Conservation (phyloP, 2,113 vertebrate species). For the Anhinga rufa region DNA sequence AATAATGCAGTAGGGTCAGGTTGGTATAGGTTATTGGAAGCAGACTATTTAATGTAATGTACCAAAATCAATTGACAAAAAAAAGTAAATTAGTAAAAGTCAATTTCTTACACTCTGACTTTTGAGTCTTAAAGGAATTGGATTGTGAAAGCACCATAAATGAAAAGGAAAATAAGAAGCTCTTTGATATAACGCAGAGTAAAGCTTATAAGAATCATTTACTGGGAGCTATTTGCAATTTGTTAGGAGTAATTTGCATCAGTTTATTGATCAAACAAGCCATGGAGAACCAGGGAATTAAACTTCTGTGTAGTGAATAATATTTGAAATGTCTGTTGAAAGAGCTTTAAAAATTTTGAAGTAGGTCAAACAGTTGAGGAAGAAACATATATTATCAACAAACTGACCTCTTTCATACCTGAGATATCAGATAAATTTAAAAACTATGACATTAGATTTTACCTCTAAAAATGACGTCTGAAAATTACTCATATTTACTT, state of each 20-base stretch:
- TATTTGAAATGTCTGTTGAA: conserved; percentile 4
- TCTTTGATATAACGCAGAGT: neutral
- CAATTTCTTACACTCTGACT: neutral
- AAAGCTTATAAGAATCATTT: conserved; percentile 16
- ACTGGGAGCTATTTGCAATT: conserved; percentile 16
- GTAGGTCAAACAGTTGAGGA: neutral
- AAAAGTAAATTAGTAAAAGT: conserved; percentile 15
- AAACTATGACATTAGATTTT: neutral
- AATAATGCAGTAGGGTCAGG: neutral
- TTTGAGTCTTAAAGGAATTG: neutral
- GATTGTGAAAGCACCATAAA: neutral
- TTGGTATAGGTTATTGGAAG: neutral
- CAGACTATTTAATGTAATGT: neutral
- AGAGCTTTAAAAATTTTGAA: conserved; percentile 8
- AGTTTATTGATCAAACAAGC: conserved; percentile 55
- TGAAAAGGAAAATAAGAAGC: neutral
- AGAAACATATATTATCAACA: neutral
- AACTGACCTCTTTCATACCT: neutral
- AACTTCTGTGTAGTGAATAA: neutral
- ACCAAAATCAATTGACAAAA: conserved; percentile 18
- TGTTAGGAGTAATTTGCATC: conserved; percentile 40
- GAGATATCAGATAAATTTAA: neutral
- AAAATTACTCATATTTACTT: neutral
- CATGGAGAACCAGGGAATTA: neutral
- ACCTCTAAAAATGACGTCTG: neutral